These are phyloP conservation scores for Nemotelus nigrinus DNA, from an alignment of 2,888 invertebrate genomes.

Conservation along the genomic window DNA sequence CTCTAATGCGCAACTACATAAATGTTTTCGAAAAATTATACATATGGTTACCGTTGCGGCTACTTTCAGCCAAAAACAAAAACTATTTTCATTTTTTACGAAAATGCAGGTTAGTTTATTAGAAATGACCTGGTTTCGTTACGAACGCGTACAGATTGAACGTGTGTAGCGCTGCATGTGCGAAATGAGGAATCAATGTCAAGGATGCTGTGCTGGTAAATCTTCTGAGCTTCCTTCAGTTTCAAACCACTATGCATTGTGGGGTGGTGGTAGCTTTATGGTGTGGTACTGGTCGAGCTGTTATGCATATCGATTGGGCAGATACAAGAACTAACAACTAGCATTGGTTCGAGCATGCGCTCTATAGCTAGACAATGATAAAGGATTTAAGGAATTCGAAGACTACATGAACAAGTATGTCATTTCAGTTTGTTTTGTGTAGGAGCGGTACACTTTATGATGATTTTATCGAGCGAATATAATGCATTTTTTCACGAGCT, in stretches of 20 bases:
- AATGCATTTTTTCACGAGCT: too few relatives aligned
- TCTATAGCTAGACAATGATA: too few relatives aligned
- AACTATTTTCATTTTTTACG: too few relatives aligned
- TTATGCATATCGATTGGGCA: not conserved
- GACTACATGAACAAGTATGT: too few relatives aligned
- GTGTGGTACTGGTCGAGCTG: not conserved
- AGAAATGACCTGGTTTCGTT: conserved; percentile 31
- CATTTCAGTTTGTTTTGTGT: too few relatives aligned
- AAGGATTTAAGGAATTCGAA: too few relatives aligned
- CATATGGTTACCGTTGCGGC: too few relatives aligned
- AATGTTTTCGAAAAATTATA: too few relatives aligned
- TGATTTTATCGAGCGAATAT: too few relatives aligned
- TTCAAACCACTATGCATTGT: not conserved
- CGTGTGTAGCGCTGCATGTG: not conserved
- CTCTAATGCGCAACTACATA: too few relatives aligned
- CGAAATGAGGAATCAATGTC: conserved; percentile 32
- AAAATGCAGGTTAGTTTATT: not conserved
- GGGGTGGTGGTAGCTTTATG: not conserved
- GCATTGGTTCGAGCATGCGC: not conserved
- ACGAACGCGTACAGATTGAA: not conserved
- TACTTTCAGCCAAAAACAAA: too few relatives aligned
- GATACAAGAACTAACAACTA: not conserved
- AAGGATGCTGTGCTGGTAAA: conserved; percentile 17
- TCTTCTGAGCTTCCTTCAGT: not conserved
- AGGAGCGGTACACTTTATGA: too few relatives aligned